Percentiles rank a stretch among this genome's conserved stretches.
phyloP scores from a whole-genome alignment of 2,797 vertebrate species.

The Protonibea diacanthus region DNA sequence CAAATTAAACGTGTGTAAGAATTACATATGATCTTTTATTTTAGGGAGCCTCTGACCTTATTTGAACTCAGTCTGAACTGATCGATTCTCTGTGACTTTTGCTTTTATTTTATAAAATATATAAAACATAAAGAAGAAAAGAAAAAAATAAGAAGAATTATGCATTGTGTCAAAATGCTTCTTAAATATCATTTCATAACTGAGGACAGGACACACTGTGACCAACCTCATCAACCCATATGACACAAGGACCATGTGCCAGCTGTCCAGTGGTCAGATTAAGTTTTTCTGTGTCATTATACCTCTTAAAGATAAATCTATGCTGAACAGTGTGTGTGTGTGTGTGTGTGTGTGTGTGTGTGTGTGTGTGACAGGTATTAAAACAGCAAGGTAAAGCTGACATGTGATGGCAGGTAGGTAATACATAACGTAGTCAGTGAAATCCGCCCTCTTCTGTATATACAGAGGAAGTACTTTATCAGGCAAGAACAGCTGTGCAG shows the following conservation, averaged over 20 bases:
- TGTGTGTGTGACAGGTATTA: background rate
- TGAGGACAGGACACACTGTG: background rate
- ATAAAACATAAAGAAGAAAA: too few relatives aligned
- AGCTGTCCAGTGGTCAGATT: background rate
- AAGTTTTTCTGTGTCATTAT: background rate
- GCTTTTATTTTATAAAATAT: background rate
- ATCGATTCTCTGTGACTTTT: background rate
- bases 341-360: background rate
- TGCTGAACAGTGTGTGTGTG: background rate
- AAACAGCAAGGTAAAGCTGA: background rate
- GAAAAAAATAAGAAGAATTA: too few relatives aligned
- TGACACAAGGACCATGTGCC: too few relatives aligned
- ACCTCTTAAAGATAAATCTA: background rate
- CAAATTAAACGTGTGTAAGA: background rate
- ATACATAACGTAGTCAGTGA: background rate
- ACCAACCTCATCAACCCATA: background rate
- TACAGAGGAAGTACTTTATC: background rate
- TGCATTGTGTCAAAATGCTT: background rate
- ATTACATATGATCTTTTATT: background rate
- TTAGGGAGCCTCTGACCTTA: background rate
- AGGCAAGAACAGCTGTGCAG: background rate
- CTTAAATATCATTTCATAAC: background rate
- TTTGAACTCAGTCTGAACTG: background rate
- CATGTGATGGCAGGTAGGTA: background rate
- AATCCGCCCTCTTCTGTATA: background rate